Percentiles rank a stretch among this genome's conserved stretches.
Evolutionary conservation across 1,140 invertebrate species (phyloP).

Genomic region (Mycetomoellerius zeteki): DNA sequence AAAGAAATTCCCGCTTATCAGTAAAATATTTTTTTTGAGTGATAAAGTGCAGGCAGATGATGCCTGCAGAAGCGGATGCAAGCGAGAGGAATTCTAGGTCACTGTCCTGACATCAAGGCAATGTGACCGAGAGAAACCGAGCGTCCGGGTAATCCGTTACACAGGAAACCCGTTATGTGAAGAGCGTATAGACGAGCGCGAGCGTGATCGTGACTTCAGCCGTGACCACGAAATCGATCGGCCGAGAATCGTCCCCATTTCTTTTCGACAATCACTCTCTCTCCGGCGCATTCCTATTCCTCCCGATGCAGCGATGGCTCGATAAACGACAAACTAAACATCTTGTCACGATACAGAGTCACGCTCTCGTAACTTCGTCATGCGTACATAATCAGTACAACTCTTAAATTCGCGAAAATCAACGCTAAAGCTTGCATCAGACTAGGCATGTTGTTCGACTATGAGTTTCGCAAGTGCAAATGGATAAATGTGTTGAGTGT

Average conservation of each 20-base stretch:
- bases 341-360: not conserved
- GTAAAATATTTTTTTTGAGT: too few species aligned
- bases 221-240: constrained; percentile 28
- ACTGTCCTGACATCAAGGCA: constrained; percentile 82
- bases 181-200: constrained; percentile 51
- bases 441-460: too few species aligned
- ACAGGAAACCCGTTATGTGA: constrained; percentile 82
- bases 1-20: too few species aligned
- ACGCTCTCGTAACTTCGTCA: not conserved
- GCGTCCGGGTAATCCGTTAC: constrained; percentile 81
- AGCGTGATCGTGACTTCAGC: constrained; percentile 47
- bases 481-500: not conserved
- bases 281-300: not conserved
- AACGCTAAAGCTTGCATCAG: too few species aligned
- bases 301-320: not conserved
- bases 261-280: constrained; percentile 52
- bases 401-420: not conserved
- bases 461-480: not conserved
- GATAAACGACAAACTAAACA: not conserved
- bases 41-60: not conserved
- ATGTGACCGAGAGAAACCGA: constrained; percentile 80
- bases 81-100: constrained; percentile 82
- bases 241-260: not conserved
- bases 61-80: constrained; percentile 75
- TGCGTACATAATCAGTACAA: not conserved